Conservation (phyloP, 37 sponge, comb jelly and placozoan genomes). For the Ianthella basta region DNA sequence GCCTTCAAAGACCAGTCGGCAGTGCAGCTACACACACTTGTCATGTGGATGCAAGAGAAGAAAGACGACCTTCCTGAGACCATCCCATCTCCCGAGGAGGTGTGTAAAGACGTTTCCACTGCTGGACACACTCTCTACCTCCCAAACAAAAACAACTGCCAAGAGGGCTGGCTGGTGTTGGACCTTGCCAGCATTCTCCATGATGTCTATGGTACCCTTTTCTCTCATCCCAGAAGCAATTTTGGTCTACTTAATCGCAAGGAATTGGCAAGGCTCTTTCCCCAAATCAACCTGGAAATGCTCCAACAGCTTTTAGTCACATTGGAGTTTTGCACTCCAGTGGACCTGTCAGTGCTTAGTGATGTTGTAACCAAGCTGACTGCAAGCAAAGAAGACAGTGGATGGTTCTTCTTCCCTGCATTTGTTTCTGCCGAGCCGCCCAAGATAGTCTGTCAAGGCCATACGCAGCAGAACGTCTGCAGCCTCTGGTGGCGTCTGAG, state of each 20-base stretch:
- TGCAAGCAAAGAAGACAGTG: neutral
- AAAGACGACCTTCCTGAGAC: too few relatives aligned
- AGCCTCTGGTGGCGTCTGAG: neutral
- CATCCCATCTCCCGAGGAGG: too few relatives aligned
- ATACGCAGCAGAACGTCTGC: neutral
- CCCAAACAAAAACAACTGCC: neutral
- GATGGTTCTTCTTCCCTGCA: neutral
- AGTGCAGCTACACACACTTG: too few relatives aligned
- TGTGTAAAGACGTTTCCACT: neutral
- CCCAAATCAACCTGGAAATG: too few relatives aligned
- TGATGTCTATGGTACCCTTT: neutral
- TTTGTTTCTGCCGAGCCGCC: neutral
- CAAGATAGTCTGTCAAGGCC: neutral
- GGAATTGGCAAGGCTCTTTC: neutral
- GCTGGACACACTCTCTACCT: neutral
- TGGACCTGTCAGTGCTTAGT: neutral
- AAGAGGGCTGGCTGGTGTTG: neutral
- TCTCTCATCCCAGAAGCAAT: neutral
- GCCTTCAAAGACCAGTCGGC: too few relatives aligned
- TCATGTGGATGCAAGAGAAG: too few relatives aligned
- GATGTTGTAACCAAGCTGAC: neutral
- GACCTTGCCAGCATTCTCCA: neutral
- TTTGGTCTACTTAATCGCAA: neutral
- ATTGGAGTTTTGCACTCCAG: neutral
- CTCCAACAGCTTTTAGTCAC: neutral